These are phyloP conservation scores for Hormaphis cornu DNA, from an alignment of 1,140 invertebrate genomes.

Conservation along the genomic window DNA sequence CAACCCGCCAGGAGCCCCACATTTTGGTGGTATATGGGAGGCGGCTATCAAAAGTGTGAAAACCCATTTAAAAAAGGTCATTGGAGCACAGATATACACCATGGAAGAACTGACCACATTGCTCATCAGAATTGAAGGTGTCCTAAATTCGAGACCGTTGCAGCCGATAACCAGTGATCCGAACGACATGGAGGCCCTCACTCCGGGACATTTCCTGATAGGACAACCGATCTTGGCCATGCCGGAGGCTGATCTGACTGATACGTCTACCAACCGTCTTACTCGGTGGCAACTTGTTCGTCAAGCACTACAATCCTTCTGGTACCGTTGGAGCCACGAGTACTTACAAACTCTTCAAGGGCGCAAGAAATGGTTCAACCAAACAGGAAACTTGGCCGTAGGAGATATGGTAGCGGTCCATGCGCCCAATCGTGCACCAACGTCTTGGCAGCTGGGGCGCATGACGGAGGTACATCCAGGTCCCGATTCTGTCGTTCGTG, in stretches of 20 bases:
- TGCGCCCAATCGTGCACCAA: no score
- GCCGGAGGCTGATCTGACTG: slow-evolving; percentile 16
- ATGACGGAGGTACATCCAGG: no score
- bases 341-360: slow-evolving; percentile 38
- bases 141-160: slow-evolving; percentile 42
- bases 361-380: slow-evolving; percentile 39
- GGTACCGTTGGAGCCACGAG: slow-evolving; percentile 38
- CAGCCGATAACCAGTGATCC: slow-evolving; percentile 39
- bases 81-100: slow-evolving; percentile 36
- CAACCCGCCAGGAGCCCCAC: slow-evolving; percentile 39
- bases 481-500: no score
- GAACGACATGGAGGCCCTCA: slow-evolving; percentile 37
- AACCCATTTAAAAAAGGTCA: slow-evolving; percentile 38
- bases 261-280: slow-evolving; percentile 33
- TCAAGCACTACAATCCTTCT: slow-evolving; percentile 36
- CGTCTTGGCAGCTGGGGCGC: no score
- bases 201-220: slow-evolving; percentile 40
- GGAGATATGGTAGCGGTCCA: no score
- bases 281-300: slow-evolving; percentile 35
- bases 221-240: slow-evolving; percentile 23
- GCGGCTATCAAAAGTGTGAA: slow-evolving; percentile 38
- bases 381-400: no score
- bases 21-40: slow-evolving; percentile 42
- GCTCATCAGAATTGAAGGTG: slow-evolving; percentile 37
- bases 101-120: slow-evolving; percentile 40